These are phyloP conservation scores for Microcaecilia unicolor DNA, from an alignment of 2,797 vertebrate genomes.

Conservation along the genomic window DNA sequence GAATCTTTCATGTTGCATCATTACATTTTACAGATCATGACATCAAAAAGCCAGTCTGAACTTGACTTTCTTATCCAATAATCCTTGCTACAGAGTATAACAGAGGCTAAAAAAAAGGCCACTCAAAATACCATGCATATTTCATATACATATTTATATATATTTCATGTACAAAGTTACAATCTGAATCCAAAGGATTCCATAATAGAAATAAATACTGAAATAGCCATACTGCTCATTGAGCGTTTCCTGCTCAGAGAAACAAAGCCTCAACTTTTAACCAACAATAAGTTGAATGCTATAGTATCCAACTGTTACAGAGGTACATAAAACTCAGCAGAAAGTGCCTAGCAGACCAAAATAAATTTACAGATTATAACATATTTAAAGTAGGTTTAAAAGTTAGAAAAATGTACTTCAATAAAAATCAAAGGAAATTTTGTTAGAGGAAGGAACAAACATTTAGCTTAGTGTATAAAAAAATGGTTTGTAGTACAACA, in stretches of 20 bases:
- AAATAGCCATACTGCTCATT: constrained; percentile 76
- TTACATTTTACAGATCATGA: too few species aligned
- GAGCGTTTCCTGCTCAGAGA: constrained; percentile 55
- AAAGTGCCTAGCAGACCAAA: constrained; percentile 56
- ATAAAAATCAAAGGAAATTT: constrained; percentile 54
- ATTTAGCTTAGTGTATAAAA: constrained; percentile 51
- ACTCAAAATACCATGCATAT: constrained; percentile 37
- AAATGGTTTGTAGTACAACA: constrained; percentile 42
- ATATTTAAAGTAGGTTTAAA: constrained; percentile 68
- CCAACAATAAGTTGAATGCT: constrained; percentile 55
- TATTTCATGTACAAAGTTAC: constrained; percentile 96
- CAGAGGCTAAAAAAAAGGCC: constrained; percentile 47
- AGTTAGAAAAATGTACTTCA: constrained; percentile 50
- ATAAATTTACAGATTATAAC: constrained; percentile 61
- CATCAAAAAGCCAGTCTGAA: too few species aligned
- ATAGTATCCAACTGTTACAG: constrained; percentile 58
- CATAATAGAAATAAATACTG: constrained; percentile 97
- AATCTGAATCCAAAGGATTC: constrained; percentile 91
- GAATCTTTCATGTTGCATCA: too few species aligned
- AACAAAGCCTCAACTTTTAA: constrained; percentile 56
- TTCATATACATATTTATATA: constrained; percentile 88
- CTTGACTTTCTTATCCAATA: too few species aligned
- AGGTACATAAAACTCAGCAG: constrained; percentile 61
- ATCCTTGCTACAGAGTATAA: too few species aligned
- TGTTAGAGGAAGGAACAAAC: constrained; percentile 46